Evolutionary conservation across 1,140 invertebrate species (phyloP), one percentile per base, ranked within the genome.

Genomic region (Pteromalus puparum): DNA sequence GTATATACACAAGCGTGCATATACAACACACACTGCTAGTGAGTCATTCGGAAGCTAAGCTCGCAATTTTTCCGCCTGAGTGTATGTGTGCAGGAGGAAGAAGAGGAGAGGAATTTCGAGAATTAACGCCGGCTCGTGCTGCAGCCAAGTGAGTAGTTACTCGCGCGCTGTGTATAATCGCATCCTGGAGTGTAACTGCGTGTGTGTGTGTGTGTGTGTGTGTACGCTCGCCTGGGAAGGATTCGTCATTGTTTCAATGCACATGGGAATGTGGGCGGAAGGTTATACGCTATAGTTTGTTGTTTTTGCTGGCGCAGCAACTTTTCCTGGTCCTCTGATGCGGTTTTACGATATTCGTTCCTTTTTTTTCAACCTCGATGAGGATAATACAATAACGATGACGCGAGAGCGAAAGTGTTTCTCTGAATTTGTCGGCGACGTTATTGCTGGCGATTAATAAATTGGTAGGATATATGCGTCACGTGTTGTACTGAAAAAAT

Each of bases 151-250:
- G 53, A 61, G 53, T 61, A 61, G 53, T 34, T 6, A 0, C 30
- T n/a, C 3, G 1, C 21, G 21, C 18, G 18, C 48, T 18, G 2
- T 15, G 5, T 61, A 61, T 61, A 61, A n/a, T 21, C 53, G 0
- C 53, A 61, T 61, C 53, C 53, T 61, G 46, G 12, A 48, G 15
- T 4, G 15, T 61, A 15, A 5, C 21, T 61, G 21, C n/a, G 53
- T 21, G 18, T 4, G 15, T 6, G 18, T 4, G 53, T 21, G 48
- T 48, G 15, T 15, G 2, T 53, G 48, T 53, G 48, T 53, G 18
- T 53, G 15, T 53, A 28, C 18, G 30, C 34, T 74, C 72, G 28
- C 72, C 21, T 74, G 72, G 72, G 72, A 74, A 74, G 72, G 72
- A 74, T 74, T 74, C 30, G 21, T 74, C 34, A 74, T 74, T 74